These are phyloP conservation scores for Oenanthe oenanthe DNA, from an alignment of 2,113 vertebrate species.

Conservation along the genomic window DNA sequence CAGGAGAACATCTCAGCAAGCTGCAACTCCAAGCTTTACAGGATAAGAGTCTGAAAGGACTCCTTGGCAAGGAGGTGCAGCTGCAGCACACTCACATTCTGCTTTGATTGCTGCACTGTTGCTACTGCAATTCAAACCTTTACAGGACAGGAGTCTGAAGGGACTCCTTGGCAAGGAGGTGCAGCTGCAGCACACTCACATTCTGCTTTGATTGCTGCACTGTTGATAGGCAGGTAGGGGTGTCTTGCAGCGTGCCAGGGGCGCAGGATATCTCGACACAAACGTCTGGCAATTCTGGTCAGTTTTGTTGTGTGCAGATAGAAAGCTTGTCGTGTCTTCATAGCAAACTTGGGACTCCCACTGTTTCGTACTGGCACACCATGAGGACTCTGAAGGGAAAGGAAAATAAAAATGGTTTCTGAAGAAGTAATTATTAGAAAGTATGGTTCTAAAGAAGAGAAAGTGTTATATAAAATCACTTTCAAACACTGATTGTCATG, in stretches of 20 bases:
- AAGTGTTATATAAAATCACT: neutral
- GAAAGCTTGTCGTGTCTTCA: conserved; percentile 97
- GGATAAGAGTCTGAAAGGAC: neutral
- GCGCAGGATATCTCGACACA: conserved; percentile 91
- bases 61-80: neutral
- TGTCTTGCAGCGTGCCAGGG: conserved; percentile 88
- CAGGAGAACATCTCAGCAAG: neutral
- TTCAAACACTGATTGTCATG: neutral
- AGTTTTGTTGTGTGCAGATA: conserved; percentile 91
- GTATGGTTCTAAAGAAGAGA: neutral
- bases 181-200: conserved; percentile 74
- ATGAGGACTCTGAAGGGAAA: conserved; percentile 86
- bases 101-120: conserved; percentile 96
- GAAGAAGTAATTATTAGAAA: neutral
- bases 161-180: neutral
- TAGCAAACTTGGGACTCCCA: conserved; percentile 94
- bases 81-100: conserved; percentile 81
- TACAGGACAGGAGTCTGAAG: neutral
- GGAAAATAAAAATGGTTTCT: neutral
- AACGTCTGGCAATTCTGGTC: conserved; percentile 87
- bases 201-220: conserved; percentile 94
- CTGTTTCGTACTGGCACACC: conserved; percentile 86
- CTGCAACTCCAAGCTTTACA: neutral
- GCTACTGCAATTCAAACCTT: neutral
- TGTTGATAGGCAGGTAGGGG: conserved; percentile 93